phyloP scores from a whole-genome alignment of 2,113 vertebrate species.

The Laticauda colubrina region DNA sequence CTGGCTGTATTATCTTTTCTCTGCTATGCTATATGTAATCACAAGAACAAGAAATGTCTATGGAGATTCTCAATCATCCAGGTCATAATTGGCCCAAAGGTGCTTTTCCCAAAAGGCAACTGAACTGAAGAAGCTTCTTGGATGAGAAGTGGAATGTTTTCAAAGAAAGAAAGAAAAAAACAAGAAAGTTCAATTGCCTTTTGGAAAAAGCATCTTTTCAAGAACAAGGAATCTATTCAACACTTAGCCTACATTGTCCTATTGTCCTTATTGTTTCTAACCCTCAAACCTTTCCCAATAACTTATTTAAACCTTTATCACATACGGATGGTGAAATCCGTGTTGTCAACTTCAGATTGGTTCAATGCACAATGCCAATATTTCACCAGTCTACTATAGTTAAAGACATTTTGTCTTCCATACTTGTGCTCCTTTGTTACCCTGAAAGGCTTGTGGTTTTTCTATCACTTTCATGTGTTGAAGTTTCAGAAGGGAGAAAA shows the following conservation, averaged over 20 bases:
- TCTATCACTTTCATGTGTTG: background rate
- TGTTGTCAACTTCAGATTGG: background rate
- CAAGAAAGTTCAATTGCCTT: background rate
- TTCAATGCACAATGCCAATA: background rate
- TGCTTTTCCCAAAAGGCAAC: background rate
- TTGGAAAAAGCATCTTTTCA: background rate
- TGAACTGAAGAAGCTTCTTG: background rate
- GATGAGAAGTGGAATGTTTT: background rate
- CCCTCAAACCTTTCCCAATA: background rate
- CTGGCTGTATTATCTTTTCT: background rate
- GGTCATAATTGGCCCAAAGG: background rate
- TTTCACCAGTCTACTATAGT: background rate
- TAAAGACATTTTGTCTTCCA: background rate
- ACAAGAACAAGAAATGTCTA: background rate
- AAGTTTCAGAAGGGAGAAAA: background rate
- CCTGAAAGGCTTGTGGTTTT: background rate
- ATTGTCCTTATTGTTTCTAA: background rate
- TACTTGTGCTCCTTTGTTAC: rapidly evolving
- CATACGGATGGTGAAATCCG: rapidly evolving
- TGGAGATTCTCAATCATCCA: background rate
- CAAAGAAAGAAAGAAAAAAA: background rate
- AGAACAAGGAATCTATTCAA: background rate
- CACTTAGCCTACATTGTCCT: background rate
- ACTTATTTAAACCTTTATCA: background rate
- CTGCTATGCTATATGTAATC: background rate